Evolutionary conservation across 2,888 invertebrate genomes (phyloP), one percentile per base, ranked within the genome.

Genomic region (Branchinecta sandiegonensis): DNA sequence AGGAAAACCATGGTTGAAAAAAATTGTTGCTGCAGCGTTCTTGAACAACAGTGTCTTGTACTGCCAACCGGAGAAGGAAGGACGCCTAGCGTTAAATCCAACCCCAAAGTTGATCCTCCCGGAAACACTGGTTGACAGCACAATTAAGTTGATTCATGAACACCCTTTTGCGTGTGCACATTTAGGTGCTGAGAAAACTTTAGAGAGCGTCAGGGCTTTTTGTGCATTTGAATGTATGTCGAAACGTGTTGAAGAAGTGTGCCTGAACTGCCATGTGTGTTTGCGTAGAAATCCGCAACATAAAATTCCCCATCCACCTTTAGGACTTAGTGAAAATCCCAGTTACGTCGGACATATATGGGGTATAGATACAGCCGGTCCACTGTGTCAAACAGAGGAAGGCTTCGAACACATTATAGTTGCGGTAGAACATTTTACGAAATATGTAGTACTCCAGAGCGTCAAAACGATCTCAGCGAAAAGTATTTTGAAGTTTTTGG

Each of bases 401-500:
- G 56, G 56, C n/a, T 56, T 56, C 7, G 56, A 56, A 14, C 56
- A 7, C 9, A 14, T 56, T 8, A 8, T 56, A 56, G 9, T 56
- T 8, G 56, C 56, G n/a, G 56, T 56, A 56, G 56, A 56, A 8
- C 56, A 56, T 56, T 56, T 56, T 14, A 56, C n/a, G 14, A 56
- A 56, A 56, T 56, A 56, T 56, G 8, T 56, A 14, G 14, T 14
- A 56, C 6, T 56, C 14, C 56, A 56, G 14, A 56, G 9, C 14
- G 56, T 8, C n/a, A 56, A 56, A 7, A 56, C n/a, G n/a, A 56
- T 56, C 14, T 56, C 9, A n/a, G 14, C 8, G 1, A 56, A 56
- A 14, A 14, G 8, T n/a, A 8, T 56, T 14, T 14, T 7, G 9
- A 56, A 56, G 9, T 56, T 56, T 9, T 56, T 56, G 9, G 14